phyloP scores from a whole-genome alignment of 2,888 invertebrate genomes.

The Rosalia funebris region DNA sequence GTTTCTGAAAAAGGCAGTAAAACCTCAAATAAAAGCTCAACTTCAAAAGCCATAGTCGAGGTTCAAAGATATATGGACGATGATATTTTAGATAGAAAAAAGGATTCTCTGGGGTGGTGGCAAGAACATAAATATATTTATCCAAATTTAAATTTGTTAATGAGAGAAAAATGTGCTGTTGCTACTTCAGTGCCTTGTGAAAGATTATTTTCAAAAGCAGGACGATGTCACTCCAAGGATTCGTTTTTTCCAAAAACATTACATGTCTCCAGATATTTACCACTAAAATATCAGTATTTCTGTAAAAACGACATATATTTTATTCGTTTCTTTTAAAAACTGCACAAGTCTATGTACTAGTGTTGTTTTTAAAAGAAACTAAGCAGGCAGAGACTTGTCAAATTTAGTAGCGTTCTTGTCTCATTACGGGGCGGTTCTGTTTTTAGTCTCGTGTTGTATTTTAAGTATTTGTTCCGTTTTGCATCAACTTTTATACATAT shows the following conservation, averaged over 20 bases:
- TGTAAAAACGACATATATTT: constrained; percentile 6
- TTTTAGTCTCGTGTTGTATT: constrained; percentile 16
- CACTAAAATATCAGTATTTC: constrained; percentile 7
- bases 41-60: too few relatives aligned
- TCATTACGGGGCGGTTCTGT: not conserved
- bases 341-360: constrained; percentile 13
- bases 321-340: constrained; percentile 7
- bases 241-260: constrained; percentile 5
- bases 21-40: too few relatives aligned
- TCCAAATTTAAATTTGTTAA: too few relatives aligned
- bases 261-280: constrained; percentile 7
- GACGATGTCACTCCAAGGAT: too few relatives aligned
- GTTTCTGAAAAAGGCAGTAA: too few relatives aligned
- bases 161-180: too few relatives aligned
- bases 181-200: too few relatives aligned
- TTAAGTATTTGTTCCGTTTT: constrained; percentile 5
- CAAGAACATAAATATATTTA: too few relatives aligned
- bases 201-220: too few relatives aligned
- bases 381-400: constrained; percentile 15
- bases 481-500: not conserved
- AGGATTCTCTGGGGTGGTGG: too few relatives aligned
- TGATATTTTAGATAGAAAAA: too few relatives aligned
- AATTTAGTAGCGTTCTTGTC: constrained; percentile 9
- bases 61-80: too few relatives aligned
- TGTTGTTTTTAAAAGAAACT: constrained; percentile 20